Conservation (phyloP, 2,797 vertebrate genomes). For the Meriones psammophilus region DNA sequence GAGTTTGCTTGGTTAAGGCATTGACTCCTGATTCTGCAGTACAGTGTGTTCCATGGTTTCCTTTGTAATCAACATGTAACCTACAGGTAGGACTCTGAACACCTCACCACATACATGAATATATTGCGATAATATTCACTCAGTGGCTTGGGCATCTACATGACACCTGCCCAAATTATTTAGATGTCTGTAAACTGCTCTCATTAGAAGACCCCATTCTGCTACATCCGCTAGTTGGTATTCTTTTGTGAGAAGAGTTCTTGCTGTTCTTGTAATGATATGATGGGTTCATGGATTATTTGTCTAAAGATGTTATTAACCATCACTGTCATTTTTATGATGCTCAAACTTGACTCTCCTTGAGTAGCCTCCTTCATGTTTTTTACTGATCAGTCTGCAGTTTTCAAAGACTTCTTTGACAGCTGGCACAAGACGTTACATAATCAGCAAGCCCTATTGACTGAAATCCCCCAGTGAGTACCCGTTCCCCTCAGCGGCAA, state of each 20-base stretch:
- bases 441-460: not conserved
- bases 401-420: constrained; percentile 44
- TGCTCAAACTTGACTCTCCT: not conserved
- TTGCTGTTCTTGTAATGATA: not conserved
- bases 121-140: not conserved
- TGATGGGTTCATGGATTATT: not conserved
- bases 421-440: not conserved
- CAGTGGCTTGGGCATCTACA: not conserved
- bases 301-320: constrained; percentile 45
- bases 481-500: not conserved
- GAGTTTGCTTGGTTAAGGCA: not conserved
- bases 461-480: not conserved
- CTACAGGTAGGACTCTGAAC: not conserved
- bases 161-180: not conserved
- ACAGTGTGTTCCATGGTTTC: not conserved
- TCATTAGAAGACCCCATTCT: not conserved
- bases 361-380: not conserved
- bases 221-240: not conserved
- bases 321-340: not conserved
- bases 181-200: not conserved
- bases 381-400: not conserved
- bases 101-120: not conserved
- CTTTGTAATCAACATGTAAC: not conserved
- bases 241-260: not conserved
- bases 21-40: not conserved